Conservation (phyloP, 2,113 vertebrate species). For the Mola mola region DNA sequence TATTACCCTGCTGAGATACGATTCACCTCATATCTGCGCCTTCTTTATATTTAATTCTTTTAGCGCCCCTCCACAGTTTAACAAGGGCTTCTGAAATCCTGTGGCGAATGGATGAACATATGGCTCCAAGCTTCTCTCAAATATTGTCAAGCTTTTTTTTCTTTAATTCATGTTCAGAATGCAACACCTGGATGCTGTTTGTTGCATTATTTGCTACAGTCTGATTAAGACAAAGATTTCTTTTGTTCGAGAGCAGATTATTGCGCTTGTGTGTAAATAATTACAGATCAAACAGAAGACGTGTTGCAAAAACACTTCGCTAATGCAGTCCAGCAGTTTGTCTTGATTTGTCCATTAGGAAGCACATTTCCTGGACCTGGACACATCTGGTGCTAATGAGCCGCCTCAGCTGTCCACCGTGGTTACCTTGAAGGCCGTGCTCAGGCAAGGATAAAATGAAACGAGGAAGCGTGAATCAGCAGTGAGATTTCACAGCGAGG, state of each 20-base stretch:
- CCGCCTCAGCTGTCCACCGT: conserved; percentile 58
- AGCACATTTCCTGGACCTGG: conserved; percentile 42
- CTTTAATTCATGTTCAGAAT: neutral
- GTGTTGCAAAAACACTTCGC: conserved; percentile 9
- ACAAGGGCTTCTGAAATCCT: conserved; percentile 32
- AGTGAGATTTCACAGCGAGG: conserved; percentile 60
- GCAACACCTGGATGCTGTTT: conserved; percentile 3
- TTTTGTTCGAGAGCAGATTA: neutral
- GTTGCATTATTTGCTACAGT: neutral
- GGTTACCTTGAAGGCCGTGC: conserved; percentile 62
- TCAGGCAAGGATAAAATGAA: conserved; percentile 57
- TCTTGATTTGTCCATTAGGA: conserved; percentile 59
- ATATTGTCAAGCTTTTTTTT: conserved; percentile 9
- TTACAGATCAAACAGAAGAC: conserved; percentile 5
- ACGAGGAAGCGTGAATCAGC: conserved; percentile 61
- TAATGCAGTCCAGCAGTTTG: conserved; percentile 14
- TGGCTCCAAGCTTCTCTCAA: conserved; percentile 13
- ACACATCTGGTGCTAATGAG: conserved; percentile 59
- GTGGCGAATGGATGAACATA: conserved; percentile 36
- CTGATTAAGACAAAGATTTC: neutral
- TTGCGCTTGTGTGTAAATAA: neutral
- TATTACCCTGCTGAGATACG: conserved; percentile 60
- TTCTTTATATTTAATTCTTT: conserved; percentile 53
- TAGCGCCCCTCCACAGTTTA: conserved; percentile 31
- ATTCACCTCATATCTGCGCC: conserved; percentile 51